Evolutionary conservation across 2,797 vertebrate species (phyloP).

Genomic region (Microctenopoma steveboyesi): DNA sequence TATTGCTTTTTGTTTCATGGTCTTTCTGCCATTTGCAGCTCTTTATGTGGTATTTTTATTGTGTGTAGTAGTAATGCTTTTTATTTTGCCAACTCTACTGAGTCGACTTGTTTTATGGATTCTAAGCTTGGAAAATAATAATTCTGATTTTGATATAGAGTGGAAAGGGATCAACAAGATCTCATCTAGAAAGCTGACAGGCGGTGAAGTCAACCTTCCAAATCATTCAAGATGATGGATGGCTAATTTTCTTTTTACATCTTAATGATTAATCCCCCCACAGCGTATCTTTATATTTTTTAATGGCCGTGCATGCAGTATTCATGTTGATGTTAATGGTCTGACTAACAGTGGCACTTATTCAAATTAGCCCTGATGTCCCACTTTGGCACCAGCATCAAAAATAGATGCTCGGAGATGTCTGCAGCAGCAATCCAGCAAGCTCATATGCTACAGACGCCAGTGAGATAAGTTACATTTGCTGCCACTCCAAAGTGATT

Average conservation of each 20-base stretch:
- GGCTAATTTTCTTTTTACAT: slow-evolving; percentile 62
- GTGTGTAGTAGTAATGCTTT: not conserved
- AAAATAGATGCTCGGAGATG: slow-evolving; percentile 43
- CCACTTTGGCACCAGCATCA: slow-evolving; percentile 42
- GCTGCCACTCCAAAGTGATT: slow-evolving; percentile 55
- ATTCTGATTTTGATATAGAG: slow-evolving; percentile 31
- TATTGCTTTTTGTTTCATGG: slow-evolving; percentile 2
- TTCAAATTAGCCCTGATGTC: slow-evolving; percentile 63
- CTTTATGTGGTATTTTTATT: not conserved
- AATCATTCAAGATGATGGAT: slow-evolving; percentile 60
- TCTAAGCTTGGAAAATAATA: slow-evolving; percentile 5
- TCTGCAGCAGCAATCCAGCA: slow-evolving; percentile 23
- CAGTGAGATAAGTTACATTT: slow-evolving; percentile 39
- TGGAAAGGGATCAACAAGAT: slow-evolving; percentile 28
- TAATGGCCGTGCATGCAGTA: slow-evolving; percentile 48
- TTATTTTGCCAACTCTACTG: not conserved
- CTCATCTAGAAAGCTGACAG: slow-evolving; percentile 50
- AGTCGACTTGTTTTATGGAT: slow-evolving; percentile 14
- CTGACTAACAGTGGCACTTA: slow-evolving; percentile 64
- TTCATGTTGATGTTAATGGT: slow-evolving; percentile 54
- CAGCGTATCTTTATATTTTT: slow-evolving; percentile 56
- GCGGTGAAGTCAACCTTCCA: slow-evolving; percentile 50
- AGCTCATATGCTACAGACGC: slow-evolving; percentile 21
- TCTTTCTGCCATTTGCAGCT: not conserved
- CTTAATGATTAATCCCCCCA: slow-evolving; percentile 57